Evolutionary conservation across 2,888 invertebrate species (phyloP).

Genomic region (Pseudococcus jackbeardsleyi): DNA sequence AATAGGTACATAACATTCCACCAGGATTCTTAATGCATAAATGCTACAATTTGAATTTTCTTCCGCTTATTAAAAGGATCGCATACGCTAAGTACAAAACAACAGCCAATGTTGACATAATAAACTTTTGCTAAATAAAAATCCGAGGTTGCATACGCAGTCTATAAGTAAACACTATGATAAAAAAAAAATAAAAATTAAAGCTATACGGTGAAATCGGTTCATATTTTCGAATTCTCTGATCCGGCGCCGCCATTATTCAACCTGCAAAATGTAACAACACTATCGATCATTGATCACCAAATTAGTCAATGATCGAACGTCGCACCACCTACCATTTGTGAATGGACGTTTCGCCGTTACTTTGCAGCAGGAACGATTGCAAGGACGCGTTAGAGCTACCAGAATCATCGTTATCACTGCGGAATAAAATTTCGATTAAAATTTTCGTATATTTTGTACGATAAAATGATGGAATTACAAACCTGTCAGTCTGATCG

Average conservation of each 20-base stretch:
- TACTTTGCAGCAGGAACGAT: slow-evolving; percentile 57
- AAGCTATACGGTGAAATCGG: not conserved
- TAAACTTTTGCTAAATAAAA: slow-evolving; percentile 16
- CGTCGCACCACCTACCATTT: slow-evolving; percentile 50
- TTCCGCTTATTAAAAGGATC: not conserved
- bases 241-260: slow-evolving; percentile 48
- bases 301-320: not conserved
- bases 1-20: not conserved
- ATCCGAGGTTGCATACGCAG: slow-evolving; percentile 36
- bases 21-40: not conserved
- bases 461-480: not conserved
- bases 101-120: slow-evolving; percentile 45
- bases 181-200: slow-evolving; percentile 14
- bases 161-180: not conserved
- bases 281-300: slow-evolving; percentile 3
- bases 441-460: too few relatives aligned
- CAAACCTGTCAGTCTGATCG: slow-evolving; percentile 72
- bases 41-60: slow-evolving; percentile 19
- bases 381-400: slow-evolving; percentile 59
- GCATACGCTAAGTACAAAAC: slow-evolving; percentile 41
- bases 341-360: slow-evolving; percentile 46
- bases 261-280: slow-evolving; percentile 44
- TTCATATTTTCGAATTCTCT: slow-evolving; percentile 43
- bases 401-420: slow-evolving; percentile 62
- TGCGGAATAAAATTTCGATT: not conserved